Evolutionary conservation across 2,113 vertebrate genomes (phyloP).

Genomic region (Cyanoderma ruficeps): DNA sequence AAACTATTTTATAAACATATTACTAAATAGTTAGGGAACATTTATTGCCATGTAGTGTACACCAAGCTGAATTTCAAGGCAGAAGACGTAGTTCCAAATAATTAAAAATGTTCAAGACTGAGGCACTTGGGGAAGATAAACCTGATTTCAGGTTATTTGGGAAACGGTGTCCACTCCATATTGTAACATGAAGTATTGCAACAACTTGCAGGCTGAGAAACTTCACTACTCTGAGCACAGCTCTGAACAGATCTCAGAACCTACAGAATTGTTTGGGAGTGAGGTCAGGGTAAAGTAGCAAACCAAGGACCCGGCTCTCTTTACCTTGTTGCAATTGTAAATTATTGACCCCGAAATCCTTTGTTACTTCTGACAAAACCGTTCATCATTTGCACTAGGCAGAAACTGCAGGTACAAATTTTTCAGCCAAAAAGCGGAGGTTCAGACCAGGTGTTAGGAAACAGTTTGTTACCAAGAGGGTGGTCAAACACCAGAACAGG

Average conservation of each 20-base stretch:
- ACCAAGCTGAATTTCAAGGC: background rate
- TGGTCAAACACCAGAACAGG: background rate
- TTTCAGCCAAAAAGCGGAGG: background rate
- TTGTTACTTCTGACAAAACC: background rate
- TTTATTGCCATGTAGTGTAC: background rate
- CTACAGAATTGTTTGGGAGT: rapidly evolving
- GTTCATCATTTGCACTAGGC: background rate
- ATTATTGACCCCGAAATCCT: background rate
- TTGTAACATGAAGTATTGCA: rapidly evolving
- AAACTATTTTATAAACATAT: background rate
- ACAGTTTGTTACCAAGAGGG: background rate
- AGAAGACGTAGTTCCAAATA: background rate
- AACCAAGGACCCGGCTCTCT: background rate
- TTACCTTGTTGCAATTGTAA: background rate
- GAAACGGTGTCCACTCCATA: background rate
- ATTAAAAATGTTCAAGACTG: background rate
- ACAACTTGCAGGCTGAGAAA: background rate
- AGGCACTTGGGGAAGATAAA: background rate
- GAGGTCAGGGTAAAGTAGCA: background rate
- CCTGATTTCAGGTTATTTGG: background rate
- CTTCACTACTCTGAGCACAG: no score
- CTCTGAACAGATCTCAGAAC: background rate
- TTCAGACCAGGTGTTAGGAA: background rate
- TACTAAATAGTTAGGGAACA: background rate
- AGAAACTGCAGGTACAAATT: background rate